Conservation (phyloP, 2,113 vertebrate species). For the Sula dactylatra region DNA sequence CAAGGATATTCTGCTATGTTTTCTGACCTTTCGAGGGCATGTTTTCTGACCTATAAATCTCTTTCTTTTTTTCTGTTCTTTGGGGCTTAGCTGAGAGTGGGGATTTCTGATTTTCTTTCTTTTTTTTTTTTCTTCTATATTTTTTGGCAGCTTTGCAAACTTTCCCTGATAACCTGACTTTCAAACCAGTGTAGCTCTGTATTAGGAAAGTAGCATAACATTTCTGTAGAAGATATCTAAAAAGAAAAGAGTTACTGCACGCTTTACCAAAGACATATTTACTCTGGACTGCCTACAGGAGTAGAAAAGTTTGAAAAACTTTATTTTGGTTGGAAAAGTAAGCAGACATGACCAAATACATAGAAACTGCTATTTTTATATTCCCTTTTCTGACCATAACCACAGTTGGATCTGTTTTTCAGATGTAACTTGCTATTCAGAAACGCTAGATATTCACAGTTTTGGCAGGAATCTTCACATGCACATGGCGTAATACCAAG, state of each 20-base stretch:
- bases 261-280: constrained; percentile 1
- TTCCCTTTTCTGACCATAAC: constrained; percentile 32
- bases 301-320: neutral
- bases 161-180: neutral
- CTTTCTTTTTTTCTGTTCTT: neutral
- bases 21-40: neutral
- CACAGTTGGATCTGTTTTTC: constrained; percentile 29
- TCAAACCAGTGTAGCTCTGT: neutral
- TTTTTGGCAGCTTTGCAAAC: neutral
- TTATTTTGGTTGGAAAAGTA: constrained; percentile 65
- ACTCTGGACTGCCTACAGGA: neutral
- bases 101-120: neutral
- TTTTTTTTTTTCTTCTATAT: neutral
- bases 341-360: constrained; percentile 61
- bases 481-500: neutral
- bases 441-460: neutral
- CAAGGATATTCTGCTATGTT: neutral
- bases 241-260: neutral
- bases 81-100: neutral
- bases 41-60: neutral
- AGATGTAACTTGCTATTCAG: constrained; percentile 26
- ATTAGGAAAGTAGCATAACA: neutral
- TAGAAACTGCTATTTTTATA: constrained; percentile 21
- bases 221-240: neutral
- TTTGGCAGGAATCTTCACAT: neutral